phyloP scores from a whole-genome alignment of 1,140 invertebrate genomes.

The Drosophila eugracilis region DNA sequence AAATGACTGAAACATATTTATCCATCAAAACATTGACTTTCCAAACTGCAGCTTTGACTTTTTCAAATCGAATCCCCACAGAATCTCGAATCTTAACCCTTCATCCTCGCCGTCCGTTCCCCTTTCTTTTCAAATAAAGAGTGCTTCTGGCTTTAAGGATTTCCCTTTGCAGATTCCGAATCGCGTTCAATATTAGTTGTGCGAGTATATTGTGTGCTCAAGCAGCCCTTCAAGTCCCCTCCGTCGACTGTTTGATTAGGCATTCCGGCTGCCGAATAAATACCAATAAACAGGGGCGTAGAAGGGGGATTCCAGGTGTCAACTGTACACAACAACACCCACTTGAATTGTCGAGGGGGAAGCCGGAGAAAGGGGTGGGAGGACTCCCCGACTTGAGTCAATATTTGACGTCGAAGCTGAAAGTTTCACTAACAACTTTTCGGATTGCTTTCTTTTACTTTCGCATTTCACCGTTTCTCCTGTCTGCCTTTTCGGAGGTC shows the following conservation, averaged over 20 bases:
- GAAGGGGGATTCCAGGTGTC: constrained; percentile 61
- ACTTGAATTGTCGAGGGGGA: constrained; percentile 51
- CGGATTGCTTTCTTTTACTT: constrained; percentile 18
- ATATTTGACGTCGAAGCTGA: constrained; percentile 67
- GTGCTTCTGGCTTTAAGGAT: constrained; percentile 27
- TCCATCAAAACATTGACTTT: too few species aligned
- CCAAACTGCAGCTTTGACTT: neutral
- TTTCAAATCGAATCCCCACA: neutral
- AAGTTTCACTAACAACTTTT: constrained; percentile 74
- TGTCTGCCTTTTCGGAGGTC: constrained; percentile 49
- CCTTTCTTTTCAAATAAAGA: constrained; percentile 6
- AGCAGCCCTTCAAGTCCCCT: constrained; percentile 46
- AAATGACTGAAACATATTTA: too few species aligned
- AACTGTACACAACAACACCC: constrained; percentile 74
- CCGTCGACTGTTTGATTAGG: constrained; percentile 70
- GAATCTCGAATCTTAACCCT: neutral
- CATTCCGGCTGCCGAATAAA: constrained; percentile 76
- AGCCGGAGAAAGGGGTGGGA: neutral
- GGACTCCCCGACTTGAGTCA: constrained; percentile 52
- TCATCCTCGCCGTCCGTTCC: neutral
- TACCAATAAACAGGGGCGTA: constrained; percentile 64
- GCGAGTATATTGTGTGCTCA: constrained; percentile 33
- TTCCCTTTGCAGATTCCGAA: constrained; percentile 7
- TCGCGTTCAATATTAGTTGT: constrained; percentile 50
- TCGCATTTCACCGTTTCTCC: constrained; percentile 32